Percentiles rank a stretch among this genome's conserved stretches.
phyloP scores from a whole-genome alignment of 2,113 vertebrate genomes.

The Podarcis raffonei region DNA sequence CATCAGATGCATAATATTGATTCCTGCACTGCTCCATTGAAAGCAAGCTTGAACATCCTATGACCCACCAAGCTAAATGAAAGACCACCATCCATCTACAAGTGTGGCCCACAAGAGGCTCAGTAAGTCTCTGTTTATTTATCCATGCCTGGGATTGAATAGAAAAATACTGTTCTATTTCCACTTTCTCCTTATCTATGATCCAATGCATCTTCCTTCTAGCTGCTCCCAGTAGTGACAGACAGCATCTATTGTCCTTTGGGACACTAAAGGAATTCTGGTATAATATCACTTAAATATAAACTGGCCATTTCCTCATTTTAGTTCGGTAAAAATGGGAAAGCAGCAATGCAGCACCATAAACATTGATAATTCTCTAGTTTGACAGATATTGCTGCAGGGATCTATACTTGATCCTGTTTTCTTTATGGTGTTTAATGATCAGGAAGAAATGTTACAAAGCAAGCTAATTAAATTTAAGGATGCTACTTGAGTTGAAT shows the following conservation, averaged over 20 bases:
- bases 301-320: background rate
- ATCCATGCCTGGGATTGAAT: background rate
- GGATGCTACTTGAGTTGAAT: background rate
- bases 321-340: background rate
- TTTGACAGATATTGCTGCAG: background rate
- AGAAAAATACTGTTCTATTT: background rate
- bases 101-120: background rate
- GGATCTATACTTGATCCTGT: background rate
- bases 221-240: background rate
- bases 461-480: slow-evolving; percentile 6
- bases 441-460: background rate
- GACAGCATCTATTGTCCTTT: background rate
- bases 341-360: background rate
- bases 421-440: slow-evolving; percentile 5
- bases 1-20: background rate
- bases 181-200: background rate
- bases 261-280: background rate
- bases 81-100: background rate
- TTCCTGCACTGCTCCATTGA: background rate
- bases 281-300: background rate
- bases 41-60: background rate
- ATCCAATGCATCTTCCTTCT: background rate
- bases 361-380: background rate
- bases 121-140: too few species aligned
- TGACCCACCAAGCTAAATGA: background rate